These are phyloP conservation scores for Choristoneura fumiferana DNA, from an alignment of 1,140 invertebrate species.

Conservation along the genomic window DNA sequence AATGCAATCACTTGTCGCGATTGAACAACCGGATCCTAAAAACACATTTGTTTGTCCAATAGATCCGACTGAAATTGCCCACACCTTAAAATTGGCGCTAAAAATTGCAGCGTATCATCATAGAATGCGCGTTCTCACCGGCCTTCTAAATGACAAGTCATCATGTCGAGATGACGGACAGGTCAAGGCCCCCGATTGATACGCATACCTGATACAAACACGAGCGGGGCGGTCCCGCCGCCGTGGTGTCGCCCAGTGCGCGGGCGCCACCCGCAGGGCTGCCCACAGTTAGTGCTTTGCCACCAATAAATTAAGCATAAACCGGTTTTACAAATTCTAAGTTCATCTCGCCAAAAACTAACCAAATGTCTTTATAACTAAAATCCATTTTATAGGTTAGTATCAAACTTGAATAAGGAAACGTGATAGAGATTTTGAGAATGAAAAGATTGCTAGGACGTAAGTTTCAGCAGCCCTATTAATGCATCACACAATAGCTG, in stretches of 20 bases:
- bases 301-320: no score
- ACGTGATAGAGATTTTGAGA: no score
- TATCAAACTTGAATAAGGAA: no score
- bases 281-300: not conserved
- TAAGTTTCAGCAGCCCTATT: constrained; percentile 20
- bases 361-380: no score
- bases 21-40: constrained; percentile 1
- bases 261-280: constrained; percentile 6
- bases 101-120: constrained; percentile 4
- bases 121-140: constrained; percentile 22
- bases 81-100: not conserved
- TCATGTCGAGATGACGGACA: constrained; percentile 46
- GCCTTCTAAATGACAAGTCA: constrained; percentile 38
- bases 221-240: constrained; percentile 35
- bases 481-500: constrained; percentile 36
- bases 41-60: not conserved
- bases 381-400: no score
- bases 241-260: constrained; percentile 18
- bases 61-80: not conserved
- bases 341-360: no score
- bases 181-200: constrained; percentile 45
- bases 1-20: not conserved
- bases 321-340: no score
- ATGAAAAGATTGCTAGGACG: no score
- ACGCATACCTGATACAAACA: constrained; percentile 39